A percentile compares a stretch with the other conserved stretches of the same genome.
Conservation (phyloP, 2,888 invertebrate genomes). For the Neoitamus cyanurus region DNA sequence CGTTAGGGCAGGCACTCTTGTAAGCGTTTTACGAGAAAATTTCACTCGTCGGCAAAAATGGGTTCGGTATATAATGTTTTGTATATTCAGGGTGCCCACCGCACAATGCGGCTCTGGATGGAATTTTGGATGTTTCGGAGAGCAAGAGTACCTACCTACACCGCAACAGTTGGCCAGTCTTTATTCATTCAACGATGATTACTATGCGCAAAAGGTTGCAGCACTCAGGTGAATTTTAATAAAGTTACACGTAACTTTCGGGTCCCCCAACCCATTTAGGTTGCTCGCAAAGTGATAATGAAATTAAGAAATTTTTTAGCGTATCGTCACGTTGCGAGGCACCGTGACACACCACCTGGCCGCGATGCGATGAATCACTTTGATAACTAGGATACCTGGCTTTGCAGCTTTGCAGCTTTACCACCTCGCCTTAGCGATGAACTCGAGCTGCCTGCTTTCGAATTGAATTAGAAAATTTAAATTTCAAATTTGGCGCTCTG, state of each 20-base stretch:
- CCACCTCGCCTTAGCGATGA: not conserved
- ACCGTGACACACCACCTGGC: not conserved
- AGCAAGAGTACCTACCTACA: not conserved
- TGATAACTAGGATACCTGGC: not conserved
- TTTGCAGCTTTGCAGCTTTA: not conserved
- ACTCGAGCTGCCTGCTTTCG: not conserved
- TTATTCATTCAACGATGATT: not conserved
- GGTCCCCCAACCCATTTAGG: not conserved
- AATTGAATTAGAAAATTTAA: not conserved
- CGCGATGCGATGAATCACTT: not conserved
- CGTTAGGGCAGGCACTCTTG: not conserved
- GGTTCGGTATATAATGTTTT: not conserved
- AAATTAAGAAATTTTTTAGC: not conserved
- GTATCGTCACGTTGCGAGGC: not conserved
- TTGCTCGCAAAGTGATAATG: not conserved
- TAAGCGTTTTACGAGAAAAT: not conserved
- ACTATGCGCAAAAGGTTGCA: slow-evolving; percentile 7
- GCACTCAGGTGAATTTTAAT: not conserved
- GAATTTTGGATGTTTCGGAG: not conserved
- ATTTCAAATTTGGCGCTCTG: not conserved
- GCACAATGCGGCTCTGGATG: not conserved
- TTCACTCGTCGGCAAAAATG: not conserved
- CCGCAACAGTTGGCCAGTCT: not conserved
- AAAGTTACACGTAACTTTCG: not conserved
- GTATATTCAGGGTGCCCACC: not conserved